Evolutionary conservation across 1,140 invertebrate genomes (phyloP).

Genomic region (Meloidogyne chitwoodi): DNA sequence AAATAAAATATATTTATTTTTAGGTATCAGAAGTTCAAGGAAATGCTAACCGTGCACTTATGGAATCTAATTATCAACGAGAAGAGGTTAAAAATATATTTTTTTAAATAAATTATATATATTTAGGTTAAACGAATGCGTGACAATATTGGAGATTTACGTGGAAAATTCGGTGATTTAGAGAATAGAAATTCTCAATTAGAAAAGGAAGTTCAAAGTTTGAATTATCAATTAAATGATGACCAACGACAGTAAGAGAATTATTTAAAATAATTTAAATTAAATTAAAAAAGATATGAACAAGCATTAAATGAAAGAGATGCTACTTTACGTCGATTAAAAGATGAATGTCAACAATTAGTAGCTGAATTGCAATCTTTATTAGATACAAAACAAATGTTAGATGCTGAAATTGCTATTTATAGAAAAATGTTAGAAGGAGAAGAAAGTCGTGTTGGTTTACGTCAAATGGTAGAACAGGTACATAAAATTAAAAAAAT

Average conservation of each 20-base stretch:
- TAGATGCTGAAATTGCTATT: conserved; percentile 60
- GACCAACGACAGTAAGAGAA: conserved; percentile 59
- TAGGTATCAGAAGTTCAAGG: conserved; percentile 63
- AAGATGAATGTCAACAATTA: conserved; percentile 58
- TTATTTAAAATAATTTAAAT: conserved; percentile 43
- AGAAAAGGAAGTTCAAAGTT: conserved; percentile 63
- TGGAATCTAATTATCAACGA: conserved; percentile 63
- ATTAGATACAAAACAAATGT: conserved; percentile 62
- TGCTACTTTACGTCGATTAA: conserved; percentile 58
- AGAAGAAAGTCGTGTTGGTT: conserved; percentile 56
- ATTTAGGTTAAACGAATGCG: conserved; percentile 63
- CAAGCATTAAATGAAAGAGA: conserved; percentile 59
- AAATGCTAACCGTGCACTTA: conserved; percentile 63
- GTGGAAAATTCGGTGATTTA: conserved; percentile 62
- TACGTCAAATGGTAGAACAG: conserved; percentile 60
- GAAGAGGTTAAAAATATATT: conserved; percentile 59
- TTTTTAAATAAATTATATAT: no score
- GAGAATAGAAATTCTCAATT: conserved; percentile 64
- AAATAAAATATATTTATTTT: not conserved
- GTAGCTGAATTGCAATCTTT: conserved; percentile 62
- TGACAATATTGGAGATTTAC: conserved; percentile 62
- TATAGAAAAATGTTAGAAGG: conserved; percentile 59
- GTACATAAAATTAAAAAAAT: conserved; percentile 41
- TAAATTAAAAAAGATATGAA: conserved; percentile 41
- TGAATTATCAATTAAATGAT: conserved; percentile 60